These are phyloP conservation scores for Drosophila dunni DNA, from an alignment of 1,140 invertebrate species.

Conservation along the genomic window DNA sequence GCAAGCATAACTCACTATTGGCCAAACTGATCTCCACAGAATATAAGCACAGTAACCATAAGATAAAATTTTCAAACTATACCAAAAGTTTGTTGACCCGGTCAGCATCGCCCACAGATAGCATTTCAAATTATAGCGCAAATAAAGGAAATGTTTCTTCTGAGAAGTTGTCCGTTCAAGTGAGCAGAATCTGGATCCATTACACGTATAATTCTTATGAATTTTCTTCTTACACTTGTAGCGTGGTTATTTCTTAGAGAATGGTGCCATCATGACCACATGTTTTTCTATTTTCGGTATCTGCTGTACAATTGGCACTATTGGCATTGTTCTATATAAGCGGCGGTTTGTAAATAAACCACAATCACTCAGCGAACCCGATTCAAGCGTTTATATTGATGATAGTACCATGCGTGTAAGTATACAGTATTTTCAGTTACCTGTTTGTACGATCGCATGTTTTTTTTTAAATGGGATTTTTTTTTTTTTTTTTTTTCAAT, in stretches of 20 bases:
- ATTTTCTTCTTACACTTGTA: conserved; percentile 15
- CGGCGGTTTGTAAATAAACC: conserved; percentile 91
- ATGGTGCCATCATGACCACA: conserved; percentile 90
- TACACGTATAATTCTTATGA: neutral
- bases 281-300: conserved; percentile 89
- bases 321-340: conserved; percentile 90
- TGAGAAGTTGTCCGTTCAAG: conserved; percentile 77
- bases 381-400: conserved; percentile 94
- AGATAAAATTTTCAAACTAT: conserved; percentile 81
- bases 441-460: neutral
- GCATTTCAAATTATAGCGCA: conserved; percentile 48
- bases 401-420: conserved; percentile 94
- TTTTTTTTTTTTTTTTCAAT: conserved; percentile 45
- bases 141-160: conserved; percentile 81
- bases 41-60: conserved; percentile 82
- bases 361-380: conserved; percentile 93
- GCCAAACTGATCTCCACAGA: conserved; percentile 79
- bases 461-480: neutral
- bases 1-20: conserved; percentile 76
- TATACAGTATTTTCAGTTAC: conserved; percentile 72
- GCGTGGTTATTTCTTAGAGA: conserved; percentile 86
- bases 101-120: conserved; percentile 69
- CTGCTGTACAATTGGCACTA: conserved; percentile 88
- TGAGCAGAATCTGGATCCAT: conserved; percentile 17
- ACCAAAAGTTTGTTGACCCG: conserved; percentile 75